Base-by-base conservation (phyloP, 2,888 invertebrate species). In the Orthosia incerta region DNA sequence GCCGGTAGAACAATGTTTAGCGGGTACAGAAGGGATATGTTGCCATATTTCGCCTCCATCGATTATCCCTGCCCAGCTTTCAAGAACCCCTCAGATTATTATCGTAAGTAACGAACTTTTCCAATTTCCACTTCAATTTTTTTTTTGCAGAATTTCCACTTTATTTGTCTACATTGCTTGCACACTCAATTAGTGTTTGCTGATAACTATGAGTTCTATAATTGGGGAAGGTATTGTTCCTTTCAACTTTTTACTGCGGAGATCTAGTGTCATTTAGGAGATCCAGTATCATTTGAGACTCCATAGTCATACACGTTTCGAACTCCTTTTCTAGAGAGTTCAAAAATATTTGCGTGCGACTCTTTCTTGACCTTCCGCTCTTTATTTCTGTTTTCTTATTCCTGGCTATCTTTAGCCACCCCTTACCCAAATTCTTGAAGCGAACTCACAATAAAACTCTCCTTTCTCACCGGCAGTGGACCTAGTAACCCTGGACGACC, bases 61-160 rank as follows among this genome's bases (percentile, higher is more conserved):
- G 99, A 99, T 90, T 99, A 99, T 95, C 99, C 99, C 3, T 99
- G 99, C 93, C 99, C 99, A 18, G 98, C 99, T 0, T 99, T 98
- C 93, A 99, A 99, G 94, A 99, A 99, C 92, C 99, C 99, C 65
- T 99, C 99, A 0, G 99, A 99, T 96, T 99, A 99, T 93, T 99
- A 99, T 92, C 97, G 98, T 39, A 39, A 39, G 39, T 39, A 31
- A 0, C 31, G 31, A 31, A 31, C 7, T 31, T n/a, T n/a, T n/a
- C n/a, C n/a, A n/a, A n/a, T n/a, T n/a, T n/a, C n/a, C n/a, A n/a
- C n/a, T n/a, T n/a, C n/a, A n/a, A n/a, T n/a, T n/a, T n/a, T n/a
- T n/a, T n/a, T n/a, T n/a, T n/a, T n/a, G n/a, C n/a, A n/a, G n/a
- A n/a, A n/a, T n/a, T n/a, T n/a, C n/a, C n/a, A n/a, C n/a, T n/a